phyloP scores from a whole-genome alignment of 2,113 vertebrate species.

The Notiomystis cincta region DNA sequence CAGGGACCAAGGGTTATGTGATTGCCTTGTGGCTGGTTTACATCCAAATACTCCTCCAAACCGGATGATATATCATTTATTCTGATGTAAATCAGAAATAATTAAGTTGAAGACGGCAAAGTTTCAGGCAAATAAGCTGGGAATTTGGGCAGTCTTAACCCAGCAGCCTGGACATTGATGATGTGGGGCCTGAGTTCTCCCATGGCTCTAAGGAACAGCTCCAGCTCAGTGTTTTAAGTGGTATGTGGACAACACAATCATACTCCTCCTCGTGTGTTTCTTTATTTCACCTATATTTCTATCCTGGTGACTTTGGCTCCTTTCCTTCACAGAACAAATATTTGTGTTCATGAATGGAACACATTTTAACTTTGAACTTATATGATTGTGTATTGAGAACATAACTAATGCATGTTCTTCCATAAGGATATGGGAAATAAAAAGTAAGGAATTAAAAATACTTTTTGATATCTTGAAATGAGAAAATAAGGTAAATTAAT shows the following conservation, averaged over 20 bases:
- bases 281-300: neutral
- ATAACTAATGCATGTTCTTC: neutral
- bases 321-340: neutral
- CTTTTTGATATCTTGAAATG: neutral
- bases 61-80: neutral
- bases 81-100: neutral
- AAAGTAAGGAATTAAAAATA: neutral
- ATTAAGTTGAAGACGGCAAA: neutral
- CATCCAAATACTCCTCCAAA: neutral
- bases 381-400: neutral
- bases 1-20: neutral
- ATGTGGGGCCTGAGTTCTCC: neutral
- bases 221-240: neutral
- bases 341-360: fast-evolving
- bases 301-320: neutral
- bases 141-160: neutral
- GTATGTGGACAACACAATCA: fast-evolving
- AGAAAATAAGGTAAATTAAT: constrained; percentile 2
- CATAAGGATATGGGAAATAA: neutral
- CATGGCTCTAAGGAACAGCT: neutral
- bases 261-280: neutral
- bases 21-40: neutral
- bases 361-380: neutral
- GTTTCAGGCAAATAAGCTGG: neutral
- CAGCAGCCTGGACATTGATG: neutral